phyloP scores from a whole-genome alignment of 2,113 vertebrate species.

The Falcunculus frontatus region DNA sequence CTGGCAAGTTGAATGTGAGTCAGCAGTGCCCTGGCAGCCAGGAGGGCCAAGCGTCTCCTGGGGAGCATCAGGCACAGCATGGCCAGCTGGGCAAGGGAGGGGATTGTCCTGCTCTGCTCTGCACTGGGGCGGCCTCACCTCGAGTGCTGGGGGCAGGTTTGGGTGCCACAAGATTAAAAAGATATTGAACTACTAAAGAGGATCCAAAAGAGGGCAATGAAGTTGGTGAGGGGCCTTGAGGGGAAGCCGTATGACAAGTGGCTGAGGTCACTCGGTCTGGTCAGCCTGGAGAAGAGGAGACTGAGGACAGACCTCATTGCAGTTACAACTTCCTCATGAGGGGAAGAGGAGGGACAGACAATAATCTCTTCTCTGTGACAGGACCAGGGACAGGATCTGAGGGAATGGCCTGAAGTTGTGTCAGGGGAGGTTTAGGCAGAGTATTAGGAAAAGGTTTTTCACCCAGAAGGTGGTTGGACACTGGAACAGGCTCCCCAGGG shows the following conservation, averaged over 20 bases:
- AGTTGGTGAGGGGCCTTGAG: not conserved
- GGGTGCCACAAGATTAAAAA: not conserved
- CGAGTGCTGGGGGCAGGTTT: fast-evolving
- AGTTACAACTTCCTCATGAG: not conserved
- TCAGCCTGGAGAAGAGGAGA: not conserved
- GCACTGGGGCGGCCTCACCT: fast-evolving
- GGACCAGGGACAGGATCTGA: not conserved
- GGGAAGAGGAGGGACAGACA: not conserved
- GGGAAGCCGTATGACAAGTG: fast-evolving
- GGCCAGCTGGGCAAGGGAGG: fast-evolving
- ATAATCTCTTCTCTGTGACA: not conserved
- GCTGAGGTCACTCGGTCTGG: not conserved
- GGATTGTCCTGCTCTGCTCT: not conserved
- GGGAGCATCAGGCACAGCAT: not conserved
- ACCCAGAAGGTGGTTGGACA: not conserved
- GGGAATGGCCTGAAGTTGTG: not conserved
- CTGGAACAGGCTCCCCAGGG: not conserved
- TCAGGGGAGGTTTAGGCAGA: not conserved
- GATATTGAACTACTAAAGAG: not conserved
- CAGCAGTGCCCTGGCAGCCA: not conserved
- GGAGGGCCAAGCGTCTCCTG: fast-evolving
- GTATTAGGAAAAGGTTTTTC: not conserved
- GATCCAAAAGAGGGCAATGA: fast-evolving
- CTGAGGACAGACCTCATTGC: not conserved
- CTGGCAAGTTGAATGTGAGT: fast-evolving